Conservation (phyloP, 2,888 invertebrate genomes). For the Calliopum simillimum region DNA sequence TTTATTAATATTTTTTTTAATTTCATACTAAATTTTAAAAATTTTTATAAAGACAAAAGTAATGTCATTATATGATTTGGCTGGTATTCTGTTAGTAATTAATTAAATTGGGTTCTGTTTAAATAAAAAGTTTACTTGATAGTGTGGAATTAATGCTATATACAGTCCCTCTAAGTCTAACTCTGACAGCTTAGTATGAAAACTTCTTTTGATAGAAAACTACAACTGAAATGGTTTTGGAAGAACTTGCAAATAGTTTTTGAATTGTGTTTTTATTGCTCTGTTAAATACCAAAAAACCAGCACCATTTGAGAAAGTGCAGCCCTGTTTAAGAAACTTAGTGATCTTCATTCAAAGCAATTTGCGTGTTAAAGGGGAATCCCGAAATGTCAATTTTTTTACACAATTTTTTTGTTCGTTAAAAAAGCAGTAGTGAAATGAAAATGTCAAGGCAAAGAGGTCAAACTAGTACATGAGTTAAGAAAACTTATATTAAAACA, state of each 20-base stretch:
- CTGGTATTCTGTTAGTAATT: no score
- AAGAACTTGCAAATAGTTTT: no score
- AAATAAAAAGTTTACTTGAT: no score
- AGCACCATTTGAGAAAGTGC: neutral
- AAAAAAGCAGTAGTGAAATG: neutral
- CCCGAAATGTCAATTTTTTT: neutral
- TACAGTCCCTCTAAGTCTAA: neutral
- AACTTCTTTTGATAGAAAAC: neutral
- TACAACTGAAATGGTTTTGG: neutral
- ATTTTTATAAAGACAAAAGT: no score
- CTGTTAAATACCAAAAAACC: no score
- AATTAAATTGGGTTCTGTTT: no score
- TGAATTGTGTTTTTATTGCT: no score
- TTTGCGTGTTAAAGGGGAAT: neutral
- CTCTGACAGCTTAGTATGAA: neutral
- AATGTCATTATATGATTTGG: no score
- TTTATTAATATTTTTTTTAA: no score
- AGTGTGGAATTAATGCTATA: no score
- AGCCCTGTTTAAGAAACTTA: neutral
- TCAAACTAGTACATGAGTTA: slow-evolving; percentile 28
- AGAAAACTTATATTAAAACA: slow-evolving; percentile 33
- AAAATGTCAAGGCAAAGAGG: slow-evolving; percentile 31
- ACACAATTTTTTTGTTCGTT: neutral
- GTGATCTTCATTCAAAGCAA: neutral
- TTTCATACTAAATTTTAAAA: no score